Conservation (phyloP, 53 echinoderm and acorn worm species). For the Temnopleurus reevesii region DNA sequence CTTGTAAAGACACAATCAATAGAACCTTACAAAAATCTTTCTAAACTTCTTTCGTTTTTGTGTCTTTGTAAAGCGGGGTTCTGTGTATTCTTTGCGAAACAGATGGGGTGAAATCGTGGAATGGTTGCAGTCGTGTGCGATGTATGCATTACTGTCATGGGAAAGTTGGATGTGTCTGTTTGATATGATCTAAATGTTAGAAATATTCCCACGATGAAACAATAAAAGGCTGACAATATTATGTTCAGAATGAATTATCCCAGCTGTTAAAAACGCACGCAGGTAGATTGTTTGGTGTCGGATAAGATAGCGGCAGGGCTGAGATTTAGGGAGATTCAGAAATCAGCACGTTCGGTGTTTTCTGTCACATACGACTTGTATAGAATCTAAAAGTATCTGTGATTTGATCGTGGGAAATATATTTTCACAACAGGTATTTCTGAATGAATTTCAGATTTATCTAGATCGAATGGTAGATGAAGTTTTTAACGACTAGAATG, state of each 20-base stretch:
- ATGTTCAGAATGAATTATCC: neutral
- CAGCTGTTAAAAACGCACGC: constrained; percentile 4
- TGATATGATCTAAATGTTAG: constrained; percentile 18
- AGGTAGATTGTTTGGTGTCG: neutral
- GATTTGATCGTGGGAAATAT: no score
- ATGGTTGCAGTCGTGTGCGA: neutral
- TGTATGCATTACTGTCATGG: neutral
- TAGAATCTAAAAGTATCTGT: neutral
- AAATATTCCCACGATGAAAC: constrained; percentile 20
- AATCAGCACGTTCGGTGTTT: neutral
- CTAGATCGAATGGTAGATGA: no score
- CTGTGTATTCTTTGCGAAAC: neutral
- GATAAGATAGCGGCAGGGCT: no score
- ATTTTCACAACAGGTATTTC: no score
- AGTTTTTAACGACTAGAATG: no score
- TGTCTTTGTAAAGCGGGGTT: neutral
- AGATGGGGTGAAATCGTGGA: neutral
- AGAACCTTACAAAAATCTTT: constrained; percentile 32
- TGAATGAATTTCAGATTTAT: no score
- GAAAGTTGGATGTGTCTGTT: neutral
- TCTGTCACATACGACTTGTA: neutral
- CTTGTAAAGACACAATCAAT: no score
- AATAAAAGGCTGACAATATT: neutral
- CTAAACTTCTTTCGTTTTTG: constrained; percentile 6
- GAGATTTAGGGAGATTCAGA: neutral